phyloP scores from a whole-genome alignment of 2,888 invertebrate species.

The Oscheius sp. region DNA sequence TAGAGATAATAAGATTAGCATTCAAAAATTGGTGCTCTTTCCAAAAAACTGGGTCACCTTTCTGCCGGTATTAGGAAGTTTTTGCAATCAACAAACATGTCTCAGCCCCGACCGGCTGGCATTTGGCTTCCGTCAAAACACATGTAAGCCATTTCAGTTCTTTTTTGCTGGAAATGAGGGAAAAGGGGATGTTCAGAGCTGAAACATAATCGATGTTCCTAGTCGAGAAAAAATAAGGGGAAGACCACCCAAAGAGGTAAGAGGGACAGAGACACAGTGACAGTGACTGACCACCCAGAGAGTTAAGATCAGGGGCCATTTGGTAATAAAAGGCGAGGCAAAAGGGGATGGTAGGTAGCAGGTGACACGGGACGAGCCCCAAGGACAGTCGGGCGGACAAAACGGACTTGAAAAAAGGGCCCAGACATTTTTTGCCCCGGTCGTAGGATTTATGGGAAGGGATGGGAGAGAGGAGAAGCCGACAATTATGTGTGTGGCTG shows the following conservation, averaged over 20 bases:
- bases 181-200: neutral
- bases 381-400: conserved; percentile 19
- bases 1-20: no score
- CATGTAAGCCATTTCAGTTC: no score
- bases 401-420: neutral
- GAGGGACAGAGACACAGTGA: neutral
- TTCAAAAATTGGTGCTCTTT: no score
- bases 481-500: neutral
- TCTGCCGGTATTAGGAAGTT: no score
- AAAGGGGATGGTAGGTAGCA: conserved; percentile 1
- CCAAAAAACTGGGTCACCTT: no score
- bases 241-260: conserved; percentile 2
- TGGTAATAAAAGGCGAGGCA: neutral
- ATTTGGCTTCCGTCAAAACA: no score
- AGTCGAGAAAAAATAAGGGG: neutral
- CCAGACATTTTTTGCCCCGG: conserved; percentile 8
- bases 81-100: no score
- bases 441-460: neutral
- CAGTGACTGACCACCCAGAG: neutral
- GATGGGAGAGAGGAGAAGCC: neutral
- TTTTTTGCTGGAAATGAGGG: no score
- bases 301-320: no score
- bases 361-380: conserved; percentile 28
- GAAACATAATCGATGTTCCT: neutral
- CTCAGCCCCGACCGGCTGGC: neutral